Evolutionary conservation across 1,140 invertebrate species (phyloP), one percentile per base, ranked within the genome.

Genomic region (Lordiphosa stackelbergi): DNA sequence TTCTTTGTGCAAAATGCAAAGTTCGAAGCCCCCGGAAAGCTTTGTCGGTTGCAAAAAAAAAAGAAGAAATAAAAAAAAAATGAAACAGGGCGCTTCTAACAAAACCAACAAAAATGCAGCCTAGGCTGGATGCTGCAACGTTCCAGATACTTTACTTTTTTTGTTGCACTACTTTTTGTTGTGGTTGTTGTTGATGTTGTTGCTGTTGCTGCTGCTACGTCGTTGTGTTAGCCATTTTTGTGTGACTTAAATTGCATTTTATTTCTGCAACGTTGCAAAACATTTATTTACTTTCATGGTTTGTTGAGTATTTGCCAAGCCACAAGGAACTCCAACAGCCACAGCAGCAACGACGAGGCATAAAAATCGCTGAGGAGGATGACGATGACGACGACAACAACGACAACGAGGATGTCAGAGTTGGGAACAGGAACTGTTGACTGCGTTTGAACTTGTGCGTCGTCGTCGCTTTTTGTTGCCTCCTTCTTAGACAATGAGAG

Each of bases 221-320:
- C 38, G 46, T 10, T 31, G 40, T 74, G 73, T 73, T 78, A 69
- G 74, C 71, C 75, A 79, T 74, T 79, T 79, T 72, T 75, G 72
- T 83, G 78, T 64, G 78, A 83, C 78, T 83, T 83, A 83, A 83
- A 83, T 83, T 83, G 77, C 77, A 83, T 83, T 83, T 83, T 83
- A 83, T 83, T 83, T 79, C 77, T 77, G 77, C 77, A 83, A 83
- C 77, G 77, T 83, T 83, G 77, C 77, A 83, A 79, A 79, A 83
- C 77, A 81, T 83, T 83, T 83, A 83, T 83, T 83, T 83, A 83
- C 77, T 83, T 83, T 83, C 77, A 83, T 83, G 77, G 78, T 83
- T 83, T 84, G 77, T 83, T 83, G 77, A 83, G 77, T 83, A 83
- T 83, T 83, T 83, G 77, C 77, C 77, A 83, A 73, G 78, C 77